Evolutionary conservation across 2,113 vertebrate species (phyloP), one percentile per base, ranked within the genome.

Genomic region (Leucoraja erinaceus): DNA sequence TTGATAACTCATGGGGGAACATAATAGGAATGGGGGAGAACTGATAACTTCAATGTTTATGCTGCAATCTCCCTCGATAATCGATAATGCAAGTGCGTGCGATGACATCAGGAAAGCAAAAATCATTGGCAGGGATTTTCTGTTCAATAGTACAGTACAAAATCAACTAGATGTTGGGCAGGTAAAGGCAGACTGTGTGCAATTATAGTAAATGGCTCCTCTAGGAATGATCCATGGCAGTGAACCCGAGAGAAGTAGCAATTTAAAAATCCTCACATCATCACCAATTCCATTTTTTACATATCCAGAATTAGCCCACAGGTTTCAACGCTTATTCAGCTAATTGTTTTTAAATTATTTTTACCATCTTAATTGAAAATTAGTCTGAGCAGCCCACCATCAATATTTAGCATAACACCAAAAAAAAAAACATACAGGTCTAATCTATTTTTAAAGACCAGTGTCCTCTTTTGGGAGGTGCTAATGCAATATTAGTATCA

Each of bases 271-370:
- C 59, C 83, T 16, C 83, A 88, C n/a, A 31, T 31, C 59, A n/a
- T n/a, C 56, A 77, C 75, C 61, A 10, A 18, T 86, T 86, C 56
- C 12, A 56, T 88, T 47, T 88, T 22, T 31, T 63, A 31, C 28
- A 22, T 33, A 31, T 63, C n/a, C 81, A 86, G 81, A 61, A 79
- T 61, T 86, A 86, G 81, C 81, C 28, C 16, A 63, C 59, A 16
- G 83, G 59, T 88, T 88, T 88, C 28, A 88, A 88, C 63, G 83
- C 83, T 88, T 88, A 59, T 88, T 88, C 56, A 88, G 59, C 59
- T 88, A 88, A 88, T 88, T 63, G 59, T 14, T 88, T 88, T 63
- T 63, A 88, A 88, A 88, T 88, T 88, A 88, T 63, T 88, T 77
- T 63, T 9, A 18, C 56, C 18, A 33, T 33, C 28, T 6, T 88